Evolutionary conservation across 2,888 invertebrate genomes (phyloP).

Genomic region (Capitulum mitella): DNA sequence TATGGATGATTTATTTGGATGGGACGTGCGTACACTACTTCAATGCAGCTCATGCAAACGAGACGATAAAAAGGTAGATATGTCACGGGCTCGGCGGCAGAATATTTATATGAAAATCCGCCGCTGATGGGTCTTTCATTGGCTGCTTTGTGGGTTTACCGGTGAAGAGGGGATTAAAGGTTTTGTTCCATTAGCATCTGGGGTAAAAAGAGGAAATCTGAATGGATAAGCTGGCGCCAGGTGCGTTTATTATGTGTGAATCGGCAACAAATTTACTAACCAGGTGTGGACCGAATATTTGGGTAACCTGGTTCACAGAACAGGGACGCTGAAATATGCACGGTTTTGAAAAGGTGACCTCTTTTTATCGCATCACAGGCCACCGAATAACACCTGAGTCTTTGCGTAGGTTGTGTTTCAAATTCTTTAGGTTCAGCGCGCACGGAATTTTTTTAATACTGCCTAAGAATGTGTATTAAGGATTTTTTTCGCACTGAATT

Average conservation of each 20-base stretch:
- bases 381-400: too few species aligned
- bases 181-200: background rate
- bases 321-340: too few species aligned
- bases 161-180: conserved; percentile 17
- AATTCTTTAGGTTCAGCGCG: too few species aligned
- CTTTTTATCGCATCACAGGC: too few species aligned
- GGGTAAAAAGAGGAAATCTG: background rate
- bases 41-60: background rate
- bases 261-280: conserved; percentile 2
- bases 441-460: too few species aligned
- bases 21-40: background rate
- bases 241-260: conserved; percentile 3
- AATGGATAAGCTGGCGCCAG: background rate
- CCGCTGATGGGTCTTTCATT: background rate
- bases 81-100: background rate
- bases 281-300: background rate
- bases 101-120: background rate
- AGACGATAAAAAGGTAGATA: background rate
- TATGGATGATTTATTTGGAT: background rate
- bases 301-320: background rate
- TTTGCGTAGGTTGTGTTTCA: too few species aligned
- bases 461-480: too few species aligned
- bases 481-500: too few species aligned
- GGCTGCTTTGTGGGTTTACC: background rate
- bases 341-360: too few species aligned